phyloP scores from a whole-genome alignment of 2,797 vertebrate species.

The Neoniphon sammara region DNA sequence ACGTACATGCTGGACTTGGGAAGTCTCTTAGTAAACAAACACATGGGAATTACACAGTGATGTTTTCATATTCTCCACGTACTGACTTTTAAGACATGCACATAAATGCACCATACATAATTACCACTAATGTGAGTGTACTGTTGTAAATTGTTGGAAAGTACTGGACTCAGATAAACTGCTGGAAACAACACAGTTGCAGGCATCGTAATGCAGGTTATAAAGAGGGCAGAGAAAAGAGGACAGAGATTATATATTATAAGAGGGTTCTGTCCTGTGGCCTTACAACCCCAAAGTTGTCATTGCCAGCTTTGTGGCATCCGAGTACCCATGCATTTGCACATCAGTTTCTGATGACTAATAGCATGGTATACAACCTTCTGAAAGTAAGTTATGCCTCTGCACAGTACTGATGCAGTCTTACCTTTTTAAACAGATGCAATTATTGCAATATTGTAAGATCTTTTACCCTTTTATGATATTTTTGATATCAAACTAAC shows the following conservation, averaged over 20 bases:
- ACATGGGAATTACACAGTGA: neutral
- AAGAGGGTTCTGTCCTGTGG: neutral
- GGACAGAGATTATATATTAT: conserved; percentile 22
- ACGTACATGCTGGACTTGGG: conserved; percentile 9
- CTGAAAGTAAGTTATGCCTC: too few species aligned
- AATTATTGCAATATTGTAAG: too few species aligned
- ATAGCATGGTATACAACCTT: too few species aligned
- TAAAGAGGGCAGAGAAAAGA: neutral
- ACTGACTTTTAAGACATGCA: conserved; percentile 20
- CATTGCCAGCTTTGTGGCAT: too few species aligned
- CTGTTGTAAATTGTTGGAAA: conserved; percentile 24
- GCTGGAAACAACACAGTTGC: conserved; percentile 39
- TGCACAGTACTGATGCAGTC: too few species aligned
- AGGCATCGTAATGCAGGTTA: neutral
- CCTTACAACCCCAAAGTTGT: too few species aligned
- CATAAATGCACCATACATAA: neutral
- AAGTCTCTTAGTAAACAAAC: neutral
- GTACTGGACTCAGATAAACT: conserved; percentile 30
- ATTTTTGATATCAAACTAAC: too few species aligned
- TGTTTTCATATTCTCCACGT: conserved; percentile 6
- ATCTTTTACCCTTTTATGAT: too few species aligned
- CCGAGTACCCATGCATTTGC: too few species aligned
- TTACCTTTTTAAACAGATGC: too few species aligned
- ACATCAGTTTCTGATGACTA: too few species aligned
- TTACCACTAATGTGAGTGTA: conserved; percentile 24